These are phyloP conservation scores for Brevipalpus yothersi DNA, from an alignment of 1,140 invertebrate genomes.

Conservation along the genomic window DNA sequence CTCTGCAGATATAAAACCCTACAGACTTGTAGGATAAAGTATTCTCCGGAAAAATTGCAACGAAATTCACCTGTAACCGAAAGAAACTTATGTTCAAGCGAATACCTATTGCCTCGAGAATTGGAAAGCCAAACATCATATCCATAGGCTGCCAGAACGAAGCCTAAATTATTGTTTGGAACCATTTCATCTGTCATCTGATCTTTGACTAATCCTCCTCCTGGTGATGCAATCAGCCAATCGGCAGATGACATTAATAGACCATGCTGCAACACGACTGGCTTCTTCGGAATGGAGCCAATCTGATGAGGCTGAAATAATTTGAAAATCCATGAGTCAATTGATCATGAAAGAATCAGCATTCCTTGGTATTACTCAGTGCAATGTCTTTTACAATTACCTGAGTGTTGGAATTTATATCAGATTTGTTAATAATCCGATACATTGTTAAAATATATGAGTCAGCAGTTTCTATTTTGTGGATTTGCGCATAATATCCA, in stretches of 20 bases:
- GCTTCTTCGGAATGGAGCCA: too few species aligned
- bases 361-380: too few species aligned
- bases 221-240: constrained; percentile 29
- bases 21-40: constrained; percentile 19
- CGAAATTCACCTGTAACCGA: constrained; percentile 14
- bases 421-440: background rate
- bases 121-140: constrained; percentile 25
- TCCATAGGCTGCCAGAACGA: constrained; percentile 4
- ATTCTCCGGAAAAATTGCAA: constrained; percentile 22
- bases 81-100: constrained; percentile 11
- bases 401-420: too few species aligned
- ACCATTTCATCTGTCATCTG: background rate
- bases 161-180: background rate
- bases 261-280: constrained; percentile 42
- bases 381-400: constrained; percentile 25
- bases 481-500: constrained; percentile 12
- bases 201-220: background rate
- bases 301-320: too few species aligned
- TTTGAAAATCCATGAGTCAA: too few species aligned
- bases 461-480: constrained; percentile 36
- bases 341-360: too few species aligned
- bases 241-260: constrained; percentile 43
- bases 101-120: constrained; percentile 22
- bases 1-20: too few species aligned
- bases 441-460: constrained; percentile 44